A percentile compares a stretch with the other conserved stretches of the same genome.
Conservation (phyloP, 2,113 vertebrate genomes). For the Boleophthalmus pectinirostris region DNA sequence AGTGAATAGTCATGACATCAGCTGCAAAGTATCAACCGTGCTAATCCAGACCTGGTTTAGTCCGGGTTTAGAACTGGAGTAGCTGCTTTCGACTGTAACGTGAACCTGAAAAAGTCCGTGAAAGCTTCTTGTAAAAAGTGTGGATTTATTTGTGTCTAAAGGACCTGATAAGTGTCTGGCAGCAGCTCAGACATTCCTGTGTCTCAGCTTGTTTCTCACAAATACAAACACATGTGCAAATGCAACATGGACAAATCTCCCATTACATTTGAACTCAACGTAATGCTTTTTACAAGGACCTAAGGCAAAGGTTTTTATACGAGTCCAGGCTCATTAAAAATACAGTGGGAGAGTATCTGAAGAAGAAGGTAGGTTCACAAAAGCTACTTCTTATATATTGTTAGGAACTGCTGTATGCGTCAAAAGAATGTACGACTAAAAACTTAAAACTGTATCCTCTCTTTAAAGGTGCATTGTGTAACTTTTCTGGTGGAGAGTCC, state of each 20-base stretch:
- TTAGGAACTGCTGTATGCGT: neutral
- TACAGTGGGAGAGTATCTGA: neutral
- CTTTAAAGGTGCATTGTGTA: no score
- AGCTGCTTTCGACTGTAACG: constrained; percentile 16
- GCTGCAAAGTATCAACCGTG: no score
- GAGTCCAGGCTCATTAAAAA: no score
- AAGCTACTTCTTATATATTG: neutral
- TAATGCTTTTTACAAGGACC: neutral
- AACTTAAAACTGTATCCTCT: no score
- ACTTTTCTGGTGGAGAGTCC: no score
- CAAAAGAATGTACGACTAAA: no score
- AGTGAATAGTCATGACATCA: no score
- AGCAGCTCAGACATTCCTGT: constrained; percentile 39
- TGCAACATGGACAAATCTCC: constrained; percentile 14
- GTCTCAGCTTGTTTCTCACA: constrained; percentile 18
- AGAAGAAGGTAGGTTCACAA: neutral
- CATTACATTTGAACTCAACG: neutral
- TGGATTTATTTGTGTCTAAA: constrained; percentile 64
- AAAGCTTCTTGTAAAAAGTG: constrained; percentile 35
- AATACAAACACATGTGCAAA: constrained; percentile 26
- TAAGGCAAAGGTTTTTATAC: neutral
- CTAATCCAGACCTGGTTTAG: no score
- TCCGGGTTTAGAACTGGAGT: no score
- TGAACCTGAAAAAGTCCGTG: constrained; percentile 20
- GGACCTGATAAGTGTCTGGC: constrained; percentile 57